A percentile compares a stretch with the other conserved stretches of the same genome.
Conservation (phyloP, 2,888 invertebrate species). For the Caenorhabditis drosophilae region DNA sequence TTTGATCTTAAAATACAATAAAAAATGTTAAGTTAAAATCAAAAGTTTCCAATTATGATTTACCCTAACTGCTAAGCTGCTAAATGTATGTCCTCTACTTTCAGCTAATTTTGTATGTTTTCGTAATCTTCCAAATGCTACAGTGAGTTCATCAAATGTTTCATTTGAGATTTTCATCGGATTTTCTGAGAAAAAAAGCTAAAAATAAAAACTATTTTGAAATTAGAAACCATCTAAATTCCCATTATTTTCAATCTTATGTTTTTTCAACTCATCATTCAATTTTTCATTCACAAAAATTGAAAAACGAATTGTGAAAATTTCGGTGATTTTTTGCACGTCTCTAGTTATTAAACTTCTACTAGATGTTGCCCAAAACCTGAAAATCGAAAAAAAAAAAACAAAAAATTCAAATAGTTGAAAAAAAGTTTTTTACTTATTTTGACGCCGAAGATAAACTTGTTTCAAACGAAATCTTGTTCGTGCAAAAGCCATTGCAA, state of each 20-base stretch:
- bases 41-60: not conserved
- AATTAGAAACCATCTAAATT: too few relatives aligned
- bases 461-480: slow-evolving; percentile 57
- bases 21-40: too few relatives aligned
- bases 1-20: slow-evolving; percentile 27
- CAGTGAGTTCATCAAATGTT: slow-evolving; percentile 31
- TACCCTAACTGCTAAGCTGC: slow-evolving; percentile 29
- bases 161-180: slow-evolving; percentile 16
- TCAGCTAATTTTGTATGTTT: slow-evolving; percentile 28
- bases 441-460: slow-evolving; percentile 48
- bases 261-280: slow-evolving; percentile 38
- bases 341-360: slow-evolving; percentile 47
- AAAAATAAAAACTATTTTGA: too few relatives aligned
- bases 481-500: slow-evolving; percentile 51
- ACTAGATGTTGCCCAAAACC: slow-evolving; percentile 50
- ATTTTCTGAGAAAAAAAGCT: too few relatives aligned
- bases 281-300: slow-evolving; percentile 33
- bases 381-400: too few relatives aligned
- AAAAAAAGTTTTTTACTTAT: slow-evolving; percentile 17
- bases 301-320: slow-evolving; percentile 35
- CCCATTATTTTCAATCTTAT: not conserved
- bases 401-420: slow-evolving; percentile 3
- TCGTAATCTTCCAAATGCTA: slow-evolving; percentile 20
- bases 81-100: slow-evolving; percentile 36
- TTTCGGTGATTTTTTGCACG: slow-evolving; percentile 50